Base-by-base conservation (phyloP, 2,113 vertebrate species). In the Callopanchax toddi region DNA sequence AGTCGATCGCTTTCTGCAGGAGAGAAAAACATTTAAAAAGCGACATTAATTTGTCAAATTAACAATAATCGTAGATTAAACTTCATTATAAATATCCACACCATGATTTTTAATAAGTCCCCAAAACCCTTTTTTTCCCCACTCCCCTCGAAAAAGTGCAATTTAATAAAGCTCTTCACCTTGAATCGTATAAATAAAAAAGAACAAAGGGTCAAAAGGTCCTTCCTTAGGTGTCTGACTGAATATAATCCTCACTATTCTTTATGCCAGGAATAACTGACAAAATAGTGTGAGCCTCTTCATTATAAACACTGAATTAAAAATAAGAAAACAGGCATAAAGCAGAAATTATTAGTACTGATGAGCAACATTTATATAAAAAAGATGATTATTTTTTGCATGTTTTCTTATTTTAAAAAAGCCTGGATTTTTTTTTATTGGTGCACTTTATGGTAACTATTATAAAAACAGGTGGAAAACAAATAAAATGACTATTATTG, bases 201-300 rank as follows among this genome's bases (percentile, higher is more conserved):
- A 86, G 72, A 78, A 75, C 67, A 76, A 25, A 4, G 52, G 77
- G 78, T 87, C 78, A 86, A 76, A 80, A 72, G 76, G 77, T n/a
- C 71, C 75, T 78, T 77, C 60, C 72, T 52, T 81, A 72, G 57
- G 36, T 63, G 50, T 71, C 66, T 67, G 43, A 17, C 11, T 60
- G 39, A 52, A 50, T 11, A 37, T 37, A 77, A 44, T 40, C 20
- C 20, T 56, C 15, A 67, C 39, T 53, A 62, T 76, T 67, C 76
- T 46, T 70, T 52, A 58, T n/a, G 7, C 62, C 67, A 64, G 58
- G 29, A 71, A 39, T 26, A 48, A 70, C 67, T 70, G n/a, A n/a
- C 45, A 50, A 60, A 48, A n/a, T 43, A 60, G 50, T 52, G 13
- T 53, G 57, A 66, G 40, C 55, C 21, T 62, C 64, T 79, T 65